Conservation (phyloP, 2,797 vertebrate genomes). For the Uromys caudimaculatus region DNA sequence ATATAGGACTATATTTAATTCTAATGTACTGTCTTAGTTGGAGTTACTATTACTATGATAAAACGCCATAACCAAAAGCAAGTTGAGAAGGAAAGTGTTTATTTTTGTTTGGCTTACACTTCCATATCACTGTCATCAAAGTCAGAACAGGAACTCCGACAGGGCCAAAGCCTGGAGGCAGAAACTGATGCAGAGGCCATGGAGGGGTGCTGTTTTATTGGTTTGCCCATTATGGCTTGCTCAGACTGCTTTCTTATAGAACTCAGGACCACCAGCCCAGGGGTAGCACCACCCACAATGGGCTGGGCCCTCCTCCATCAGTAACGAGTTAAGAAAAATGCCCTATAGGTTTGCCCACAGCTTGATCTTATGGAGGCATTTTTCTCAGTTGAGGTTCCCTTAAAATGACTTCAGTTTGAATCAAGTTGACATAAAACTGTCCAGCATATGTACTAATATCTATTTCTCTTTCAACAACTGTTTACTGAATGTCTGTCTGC, state of each 20-base stretch:
- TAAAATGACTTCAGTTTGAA: neutral
- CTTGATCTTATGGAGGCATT: neutral
- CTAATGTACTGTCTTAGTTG: neutral
- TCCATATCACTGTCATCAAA: neutral
- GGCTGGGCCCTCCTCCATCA: neutral
- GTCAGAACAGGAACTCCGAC: neutral
- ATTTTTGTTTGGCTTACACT: neutral
- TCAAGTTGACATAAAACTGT: neutral
- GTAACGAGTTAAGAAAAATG: neutral
- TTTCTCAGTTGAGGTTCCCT: neutral
- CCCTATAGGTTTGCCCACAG: neutral
- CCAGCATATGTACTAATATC: neutral
- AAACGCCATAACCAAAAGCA: neutral
- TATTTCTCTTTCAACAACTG: neutral
- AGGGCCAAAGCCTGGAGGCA: neutral
- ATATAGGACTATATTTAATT: neutral
- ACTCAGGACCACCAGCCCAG: neutral
- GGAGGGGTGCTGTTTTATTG: neutral
- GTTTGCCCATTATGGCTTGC: neutral
- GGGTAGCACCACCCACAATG: neutral
- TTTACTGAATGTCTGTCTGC: neutral
- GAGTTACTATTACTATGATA: neutral
- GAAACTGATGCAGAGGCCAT: neutral
- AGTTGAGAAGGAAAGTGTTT: neutral
- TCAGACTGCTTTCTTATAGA: neutral